A percentile compares a stretch with the other conserved stretches of the same genome.
phyloP scores from a whole-genome alignment of 2,888 invertebrate species.

The Clivina fossor region DNA sequence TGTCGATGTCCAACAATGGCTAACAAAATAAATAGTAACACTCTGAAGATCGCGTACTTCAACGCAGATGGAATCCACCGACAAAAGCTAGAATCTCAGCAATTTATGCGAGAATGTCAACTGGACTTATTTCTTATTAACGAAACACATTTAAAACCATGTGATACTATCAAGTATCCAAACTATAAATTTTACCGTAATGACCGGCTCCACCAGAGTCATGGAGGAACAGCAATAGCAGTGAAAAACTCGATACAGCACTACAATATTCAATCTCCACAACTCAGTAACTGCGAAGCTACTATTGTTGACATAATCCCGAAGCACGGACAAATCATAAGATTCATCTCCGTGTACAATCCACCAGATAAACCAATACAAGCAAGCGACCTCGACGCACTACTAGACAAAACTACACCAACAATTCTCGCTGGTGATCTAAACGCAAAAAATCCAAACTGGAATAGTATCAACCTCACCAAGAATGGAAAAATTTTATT shows the following conservation, averaged over 20 bases:
- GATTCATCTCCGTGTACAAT: neutral
- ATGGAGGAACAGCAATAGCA: constrained; percentile 25
- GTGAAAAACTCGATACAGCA: constrained; percentile 1
- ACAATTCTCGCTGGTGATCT: neutral
- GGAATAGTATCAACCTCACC: too few species aligned
- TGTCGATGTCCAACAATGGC: too few species aligned
- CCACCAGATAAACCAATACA: neutral
- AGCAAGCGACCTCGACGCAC: neutral
- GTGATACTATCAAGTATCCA: constrained; percentile 3
- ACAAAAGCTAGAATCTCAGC: too few species aligned
- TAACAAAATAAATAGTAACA: too few species aligned
- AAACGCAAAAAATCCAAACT: constrained; percentile 1
- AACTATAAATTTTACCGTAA: constrained; percentile 18
- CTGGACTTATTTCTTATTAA: too few species aligned
- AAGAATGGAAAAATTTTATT: too few species aligned
- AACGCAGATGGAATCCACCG: too few species aligned
- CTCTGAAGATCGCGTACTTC: too few species aligned
- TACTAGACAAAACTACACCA: neutral
- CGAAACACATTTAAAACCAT: constrained; percentile 30
- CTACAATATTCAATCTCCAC: neutral
- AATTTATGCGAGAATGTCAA: too few species aligned
- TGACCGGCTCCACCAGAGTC: constrained; percentile 7
- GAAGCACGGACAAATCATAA: constrained; percentile 8
- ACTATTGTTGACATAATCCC: constrained; percentile 2
- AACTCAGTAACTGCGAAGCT: neutral